These are phyloP conservation scores for Tragelaphus strepsiceros DNA, from an alignment of 2,113 vertebrate species.

Conservation along the genomic window DNA sequence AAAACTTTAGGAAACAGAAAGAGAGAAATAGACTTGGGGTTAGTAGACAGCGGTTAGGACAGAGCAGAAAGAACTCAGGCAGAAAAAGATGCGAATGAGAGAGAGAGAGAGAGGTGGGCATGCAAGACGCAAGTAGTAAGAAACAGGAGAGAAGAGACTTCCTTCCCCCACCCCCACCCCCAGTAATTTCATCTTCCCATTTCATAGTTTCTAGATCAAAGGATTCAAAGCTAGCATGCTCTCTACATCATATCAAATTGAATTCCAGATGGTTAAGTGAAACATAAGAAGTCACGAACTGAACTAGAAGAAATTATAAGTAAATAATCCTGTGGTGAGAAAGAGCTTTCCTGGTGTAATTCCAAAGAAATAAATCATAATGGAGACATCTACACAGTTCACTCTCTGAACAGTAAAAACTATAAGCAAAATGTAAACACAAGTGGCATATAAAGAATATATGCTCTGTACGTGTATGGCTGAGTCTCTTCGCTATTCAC, in stretches of 20 bases:
- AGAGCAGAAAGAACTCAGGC: background rate
- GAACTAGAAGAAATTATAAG: background rate
- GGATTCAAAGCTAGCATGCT: background rate
- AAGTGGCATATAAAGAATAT: background rate
- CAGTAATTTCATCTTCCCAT: background rate
- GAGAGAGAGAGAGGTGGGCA: background rate
- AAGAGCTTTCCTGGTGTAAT: background rate
- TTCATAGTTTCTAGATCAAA: background rate
- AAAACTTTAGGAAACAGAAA: background rate
- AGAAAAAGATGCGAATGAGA: background rate
- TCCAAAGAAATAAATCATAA: background rate
- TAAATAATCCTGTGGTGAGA: background rate
- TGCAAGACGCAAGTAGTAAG: rapidly evolving
- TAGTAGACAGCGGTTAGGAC: background rate
- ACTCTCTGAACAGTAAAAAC: background rate
- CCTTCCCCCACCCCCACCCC: background rate
- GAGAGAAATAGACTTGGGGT: background rate
- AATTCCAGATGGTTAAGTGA: background rate
- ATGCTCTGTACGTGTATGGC: background rate
- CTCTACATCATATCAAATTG: background rate
- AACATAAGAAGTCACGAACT: background rate
- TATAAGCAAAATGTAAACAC: background rate
- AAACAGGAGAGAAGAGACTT: background rate
- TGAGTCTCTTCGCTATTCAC: background rate
- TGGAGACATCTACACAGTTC: background rate